phyloP scores from a whole-genome alignment of 2,113 vertebrate genomes.

The Lethenteron reissneri region DNA sequence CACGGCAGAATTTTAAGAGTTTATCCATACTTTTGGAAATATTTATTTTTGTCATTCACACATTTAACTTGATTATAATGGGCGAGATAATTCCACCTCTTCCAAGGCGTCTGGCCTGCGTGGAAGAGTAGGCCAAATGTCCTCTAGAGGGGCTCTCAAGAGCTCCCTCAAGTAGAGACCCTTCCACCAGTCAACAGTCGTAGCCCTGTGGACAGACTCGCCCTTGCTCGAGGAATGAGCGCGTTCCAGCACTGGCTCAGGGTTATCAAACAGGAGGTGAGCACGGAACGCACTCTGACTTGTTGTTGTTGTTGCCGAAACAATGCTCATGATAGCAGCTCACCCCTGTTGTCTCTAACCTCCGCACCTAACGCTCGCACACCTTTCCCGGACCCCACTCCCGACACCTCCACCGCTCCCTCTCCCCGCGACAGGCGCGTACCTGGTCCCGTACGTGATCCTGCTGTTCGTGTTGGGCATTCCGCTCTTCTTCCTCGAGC shows the following conservation, averaged over 20 bases:
- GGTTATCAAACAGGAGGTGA: neutral
- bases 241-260: neutral
- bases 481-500: constrained; percentile 85
- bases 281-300: neutral
- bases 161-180: no score
- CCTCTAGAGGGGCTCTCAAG: no score
- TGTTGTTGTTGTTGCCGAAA: neutral
- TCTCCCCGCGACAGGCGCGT: constrained; percentile 39
- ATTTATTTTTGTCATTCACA: no score
- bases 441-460: constrained; percentile 74
- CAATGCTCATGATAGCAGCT: neutral
- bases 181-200: no score
- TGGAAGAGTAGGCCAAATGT: no score
- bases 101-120: no score
- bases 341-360: neutral
- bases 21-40: no score
- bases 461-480: constrained; percentile 82
- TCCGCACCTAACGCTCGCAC: neutral
- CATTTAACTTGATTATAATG: no score
- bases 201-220: no score
- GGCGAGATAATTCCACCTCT: no score
- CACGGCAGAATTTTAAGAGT: no score
- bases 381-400: neutral
- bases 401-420: neutral
- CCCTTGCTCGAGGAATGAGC: no score